Percentiles rank a stretch among this genome's conserved stretches.
Evolutionary conservation across 92 coral and sea anemone genomes (phyloP).

Genomic region (Montipora capitata): DNA sequence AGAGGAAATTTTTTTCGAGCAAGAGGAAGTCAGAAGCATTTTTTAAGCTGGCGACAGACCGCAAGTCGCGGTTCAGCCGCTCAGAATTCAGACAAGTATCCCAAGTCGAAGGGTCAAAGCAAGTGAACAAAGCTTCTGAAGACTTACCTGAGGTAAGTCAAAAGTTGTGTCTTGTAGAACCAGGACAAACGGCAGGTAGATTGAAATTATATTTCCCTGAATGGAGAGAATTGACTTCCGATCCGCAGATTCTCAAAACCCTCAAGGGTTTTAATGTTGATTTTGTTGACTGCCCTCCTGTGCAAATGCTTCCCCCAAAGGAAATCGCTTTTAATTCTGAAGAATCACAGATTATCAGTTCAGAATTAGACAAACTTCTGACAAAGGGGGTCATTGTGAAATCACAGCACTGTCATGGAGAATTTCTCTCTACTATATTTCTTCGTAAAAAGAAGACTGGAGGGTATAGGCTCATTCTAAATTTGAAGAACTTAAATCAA

Average conservation of each 20-base stretch:
- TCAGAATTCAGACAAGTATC: constrained; percentile 8
- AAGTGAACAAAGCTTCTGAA: constrained; percentile 13
- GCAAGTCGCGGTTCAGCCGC: constrained; percentile 12
- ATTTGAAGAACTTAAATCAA: too few relatives aligned
- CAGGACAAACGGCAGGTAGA: constrained; percentile 23
- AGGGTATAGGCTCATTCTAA: too few relatives aligned
- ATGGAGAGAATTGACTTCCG: not conserved
- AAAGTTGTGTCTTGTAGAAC: not conserved
- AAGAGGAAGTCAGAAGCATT: constrained; percentile 18
- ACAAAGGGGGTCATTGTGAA: too few relatives aligned
- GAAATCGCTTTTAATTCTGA: too few relatives aligned
- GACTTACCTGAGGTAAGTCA: constrained; percentile 42
- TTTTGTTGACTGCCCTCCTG: too few relatives aligned
- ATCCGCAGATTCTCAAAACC: constrained; percentile 21
- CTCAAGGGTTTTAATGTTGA: constrained; percentile 20
- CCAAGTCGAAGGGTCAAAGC: constrained; percentile 25
- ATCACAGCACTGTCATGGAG: too few relatives aligned
- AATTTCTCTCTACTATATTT: too few relatives aligned
- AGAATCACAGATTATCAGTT: too few relatives aligned
- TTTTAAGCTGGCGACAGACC: constrained; percentile 33
- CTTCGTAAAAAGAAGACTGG: too few relatives aligned
- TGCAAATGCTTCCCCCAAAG: too few relatives aligned
- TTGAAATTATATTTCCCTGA: constrained; percentile 25
- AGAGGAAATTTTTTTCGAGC: too few relatives aligned
- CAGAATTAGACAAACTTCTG: too few relatives aligned